phyloP scores from a whole-genome alignment of 2,113 vertebrate genomes.

The Dasyornis broadbenti region DNA sequence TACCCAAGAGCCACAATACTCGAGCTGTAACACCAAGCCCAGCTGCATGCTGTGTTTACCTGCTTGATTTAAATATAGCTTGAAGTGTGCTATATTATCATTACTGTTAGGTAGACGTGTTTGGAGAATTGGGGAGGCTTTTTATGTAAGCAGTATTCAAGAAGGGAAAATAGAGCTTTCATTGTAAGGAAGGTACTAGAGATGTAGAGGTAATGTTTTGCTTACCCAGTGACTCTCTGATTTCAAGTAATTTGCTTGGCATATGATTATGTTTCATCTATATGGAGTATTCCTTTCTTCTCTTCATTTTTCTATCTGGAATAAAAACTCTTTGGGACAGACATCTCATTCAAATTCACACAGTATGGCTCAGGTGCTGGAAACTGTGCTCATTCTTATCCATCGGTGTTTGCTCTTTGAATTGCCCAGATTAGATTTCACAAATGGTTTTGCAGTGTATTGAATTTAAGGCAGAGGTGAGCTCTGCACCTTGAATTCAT shows the following conservation, averaged over 20 bases:
- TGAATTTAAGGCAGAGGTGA: neutral
- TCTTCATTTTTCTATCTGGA: neutral
- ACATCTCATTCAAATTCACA: neutral
- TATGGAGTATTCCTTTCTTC: neutral
- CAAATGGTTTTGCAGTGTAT: neutral
- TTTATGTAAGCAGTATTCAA: neutral
- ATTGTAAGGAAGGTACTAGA: neutral
- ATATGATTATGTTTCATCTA: neutral
- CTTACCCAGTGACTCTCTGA: neutral
- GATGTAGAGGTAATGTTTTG: neutral
- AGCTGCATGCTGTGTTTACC: neutral
- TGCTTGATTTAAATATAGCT: neutral
- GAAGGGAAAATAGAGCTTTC: neutral
- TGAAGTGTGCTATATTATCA: neutral
- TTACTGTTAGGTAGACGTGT: neutral
- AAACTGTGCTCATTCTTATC: neutral
- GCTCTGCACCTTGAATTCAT: neutral
- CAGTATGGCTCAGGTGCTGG: neutral
- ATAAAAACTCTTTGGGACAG: neutral
- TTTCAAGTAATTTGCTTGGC: neutral
- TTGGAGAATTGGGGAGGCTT: neutral
- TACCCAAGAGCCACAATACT: neutral
- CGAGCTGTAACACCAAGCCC: neutral
- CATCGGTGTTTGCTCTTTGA: neutral
- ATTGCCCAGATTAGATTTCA: neutral